Percentiles rank a stretch among this genome's conserved stretches.
Evolutionary conservation across 2,113 vertebrate genomes (phyloP).

Genomic region (Cavia aperea): DNA sequence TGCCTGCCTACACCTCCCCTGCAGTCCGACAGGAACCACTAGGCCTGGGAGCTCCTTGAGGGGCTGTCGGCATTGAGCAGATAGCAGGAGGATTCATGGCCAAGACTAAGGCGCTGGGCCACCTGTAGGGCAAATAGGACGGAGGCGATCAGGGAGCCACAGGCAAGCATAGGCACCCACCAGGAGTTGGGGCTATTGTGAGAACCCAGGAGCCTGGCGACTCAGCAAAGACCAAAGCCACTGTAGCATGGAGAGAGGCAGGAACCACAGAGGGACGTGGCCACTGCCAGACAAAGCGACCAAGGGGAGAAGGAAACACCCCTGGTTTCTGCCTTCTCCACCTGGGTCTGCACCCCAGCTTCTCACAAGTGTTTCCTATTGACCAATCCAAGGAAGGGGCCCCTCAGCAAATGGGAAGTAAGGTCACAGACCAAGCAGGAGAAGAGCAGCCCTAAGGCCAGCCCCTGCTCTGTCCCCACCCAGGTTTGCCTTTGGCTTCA

Average conservation of each 20-base stretch:
- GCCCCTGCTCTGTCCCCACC: background rate
- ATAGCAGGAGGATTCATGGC: background rate
- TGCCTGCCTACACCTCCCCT: background rate
- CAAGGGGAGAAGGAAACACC: background rate
- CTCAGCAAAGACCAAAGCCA: background rate
- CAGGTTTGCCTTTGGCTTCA: slow-evolving; percentile 80
- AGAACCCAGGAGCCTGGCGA: background rate
- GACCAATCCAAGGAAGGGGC: background rate
- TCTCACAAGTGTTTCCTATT: background rate
- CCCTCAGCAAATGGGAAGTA: background rate
- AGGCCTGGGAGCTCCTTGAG: background rate
- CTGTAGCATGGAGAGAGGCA: background rate
- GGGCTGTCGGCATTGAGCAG: no score
- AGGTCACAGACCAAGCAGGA: no score
- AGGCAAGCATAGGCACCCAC: background rate
- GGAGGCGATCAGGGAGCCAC: background rate
- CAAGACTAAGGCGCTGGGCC: background rate
- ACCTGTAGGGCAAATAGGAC: background rate
- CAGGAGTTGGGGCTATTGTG: background rate
- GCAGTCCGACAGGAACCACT: background rate
- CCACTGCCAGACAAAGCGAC: background rate
- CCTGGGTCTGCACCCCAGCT: background rate
- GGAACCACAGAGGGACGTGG: fast-evolving
- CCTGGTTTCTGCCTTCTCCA: background rate
- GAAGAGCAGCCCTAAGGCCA: background rate